Conservation (phyloP, 2,797 vertebrate genomes). For the Coendou prehensilis region DNA sequence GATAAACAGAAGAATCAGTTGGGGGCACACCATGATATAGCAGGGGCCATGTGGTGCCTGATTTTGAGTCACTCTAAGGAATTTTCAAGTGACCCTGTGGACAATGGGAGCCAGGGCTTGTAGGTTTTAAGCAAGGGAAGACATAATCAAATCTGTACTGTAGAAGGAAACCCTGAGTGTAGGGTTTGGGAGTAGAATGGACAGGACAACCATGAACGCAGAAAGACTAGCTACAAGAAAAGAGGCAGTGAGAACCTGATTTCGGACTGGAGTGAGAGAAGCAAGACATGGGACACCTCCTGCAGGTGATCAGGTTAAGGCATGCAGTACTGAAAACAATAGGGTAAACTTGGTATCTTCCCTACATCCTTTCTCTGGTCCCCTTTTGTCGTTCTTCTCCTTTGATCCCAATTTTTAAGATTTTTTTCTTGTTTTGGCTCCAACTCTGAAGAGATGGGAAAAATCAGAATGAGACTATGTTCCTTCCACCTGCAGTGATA, state of each 20-base stretch:
- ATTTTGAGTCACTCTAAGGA: neutral
- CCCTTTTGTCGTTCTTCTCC: neutral
- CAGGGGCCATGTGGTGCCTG: neutral
- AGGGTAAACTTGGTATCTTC: neutral
- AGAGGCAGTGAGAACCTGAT: neutral
- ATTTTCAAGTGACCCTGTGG: conserved; percentile 13
- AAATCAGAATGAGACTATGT: neutral
- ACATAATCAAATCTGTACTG: neutral
- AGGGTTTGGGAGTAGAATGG: neutral
- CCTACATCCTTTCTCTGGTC: neutral
- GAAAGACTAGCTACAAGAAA: neutral
- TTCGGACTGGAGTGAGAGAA: neutral
- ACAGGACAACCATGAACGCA: neutral
- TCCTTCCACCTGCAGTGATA: neutral
- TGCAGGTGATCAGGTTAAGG: neutral
- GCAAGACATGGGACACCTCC: neutral
- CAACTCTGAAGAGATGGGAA: neutral
- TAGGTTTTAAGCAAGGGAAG: neutral
- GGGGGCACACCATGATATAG: neutral
- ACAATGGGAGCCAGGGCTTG: neutral
- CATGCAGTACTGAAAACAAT: neutral
- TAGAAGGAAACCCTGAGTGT: neutral
- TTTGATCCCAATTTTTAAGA: neutral
- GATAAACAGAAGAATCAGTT: neutral
- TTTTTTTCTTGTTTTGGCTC: neutral